Evolutionary conservation across 2,113 vertebrate species (phyloP), one percentile per base, ranked within the genome.

Genomic region (Urocolius indicus): DNA sequence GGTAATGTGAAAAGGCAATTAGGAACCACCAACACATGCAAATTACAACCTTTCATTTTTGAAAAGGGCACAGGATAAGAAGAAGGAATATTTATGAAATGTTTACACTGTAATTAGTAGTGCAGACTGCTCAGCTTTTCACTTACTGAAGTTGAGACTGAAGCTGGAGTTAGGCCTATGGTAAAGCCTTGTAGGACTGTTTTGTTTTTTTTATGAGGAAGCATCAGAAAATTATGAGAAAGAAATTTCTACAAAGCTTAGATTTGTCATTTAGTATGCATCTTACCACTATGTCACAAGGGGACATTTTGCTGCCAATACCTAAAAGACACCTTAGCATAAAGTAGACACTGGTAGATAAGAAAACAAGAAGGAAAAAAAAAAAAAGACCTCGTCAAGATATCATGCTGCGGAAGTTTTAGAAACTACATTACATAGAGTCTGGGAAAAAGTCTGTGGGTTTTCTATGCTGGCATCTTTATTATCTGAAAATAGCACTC

Each of bases 41-140:
- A 96, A 97, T 96, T 95, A 84, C 80, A 75, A 81, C 83, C 95
- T 97, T 97, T 96, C 84, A 62, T 79, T 92, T 97, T 62, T 94
- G 82, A 95, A 96, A 97, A 95, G 91, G 81, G 74, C 78, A 95
- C 96, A 89, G 43, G 92, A 96, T 82, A 85, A 88, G 90, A 96
- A 87, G 79, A 91, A 82, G 71, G 75, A 95, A 85, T 96, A 96
- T 96, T 93, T 97, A 90, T 94, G 92, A 96, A 97, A 95, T 92
- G 80, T 96, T 97, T 97, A 87, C 83, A 65, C 61, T 93, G 52
- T 94, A 96, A 96, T 94, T 95, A 97, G 82, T 38, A 55, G 71
- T 2, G 14, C 24, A 85, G 81, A 16, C 52, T 78, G 61, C 61
- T 96, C 32, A 81, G 55, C 46, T 79, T 94, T 94, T 85, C 29